Conservation (phyloP, 2,888 invertebrate species). For the Amphipyra tragopoginis region DNA sequence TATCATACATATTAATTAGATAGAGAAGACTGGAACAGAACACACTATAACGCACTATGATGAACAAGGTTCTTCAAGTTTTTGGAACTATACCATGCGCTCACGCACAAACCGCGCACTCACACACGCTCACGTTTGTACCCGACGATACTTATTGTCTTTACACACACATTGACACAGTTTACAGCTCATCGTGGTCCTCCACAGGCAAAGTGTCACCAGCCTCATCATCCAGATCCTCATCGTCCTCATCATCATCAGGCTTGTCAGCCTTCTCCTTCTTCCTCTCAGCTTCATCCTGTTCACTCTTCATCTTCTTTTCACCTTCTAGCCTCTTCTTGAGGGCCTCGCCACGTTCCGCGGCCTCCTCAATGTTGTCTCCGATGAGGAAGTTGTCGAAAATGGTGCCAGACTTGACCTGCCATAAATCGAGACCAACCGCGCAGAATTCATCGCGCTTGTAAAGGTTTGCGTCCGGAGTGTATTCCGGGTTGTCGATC, state of each 20-base stretch:
- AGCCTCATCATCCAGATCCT: slow-evolving; percentile 90
- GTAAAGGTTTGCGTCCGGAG: slow-evolving; percentile 95
- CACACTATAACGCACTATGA: slow-evolving; percentile 58
- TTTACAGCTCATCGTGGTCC: slow-evolving; percentile 87
- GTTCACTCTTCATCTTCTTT: slow-evolving; percentile 98
- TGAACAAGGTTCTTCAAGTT: slow-evolving; percentile 57
- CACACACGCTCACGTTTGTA: slow-evolving; percentile 65
- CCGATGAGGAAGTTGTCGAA: slow-evolving; percentile 99
- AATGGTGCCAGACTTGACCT: slow-evolving; percentile 98
- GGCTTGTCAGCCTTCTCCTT: slow-evolving; percentile 92
- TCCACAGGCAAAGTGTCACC: slow-evolving; percentile 79
- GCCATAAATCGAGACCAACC: slow-evolving; percentile 98
- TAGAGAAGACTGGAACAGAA: slow-evolving; percentile 59
- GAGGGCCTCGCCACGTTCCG: slow-evolving; percentile 91
- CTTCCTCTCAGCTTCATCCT: slow-evolving; percentile 94
- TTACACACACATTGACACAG: slow-evolving; percentile 68
- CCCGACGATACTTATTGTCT: slow-evolving; percentile 79
- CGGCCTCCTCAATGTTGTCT: slow-evolving; percentile 95
- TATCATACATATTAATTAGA: slow-evolving; percentile 54
- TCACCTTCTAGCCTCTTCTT: slow-evolving; percentile 95
- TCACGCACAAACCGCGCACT: slow-evolving; percentile 51
- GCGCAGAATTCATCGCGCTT: slow-evolving; percentile 96
- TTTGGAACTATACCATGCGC: slow-evolving; percentile 43
- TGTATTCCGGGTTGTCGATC: slow-evolving; percentile 99
- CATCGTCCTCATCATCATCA: slow-evolving; percentile 91